These are phyloP conservation scores for Yoshiicerus persimilis DNA, from an alignment of 1,140 invertebrate species.

Conservation along the genomic window DNA sequence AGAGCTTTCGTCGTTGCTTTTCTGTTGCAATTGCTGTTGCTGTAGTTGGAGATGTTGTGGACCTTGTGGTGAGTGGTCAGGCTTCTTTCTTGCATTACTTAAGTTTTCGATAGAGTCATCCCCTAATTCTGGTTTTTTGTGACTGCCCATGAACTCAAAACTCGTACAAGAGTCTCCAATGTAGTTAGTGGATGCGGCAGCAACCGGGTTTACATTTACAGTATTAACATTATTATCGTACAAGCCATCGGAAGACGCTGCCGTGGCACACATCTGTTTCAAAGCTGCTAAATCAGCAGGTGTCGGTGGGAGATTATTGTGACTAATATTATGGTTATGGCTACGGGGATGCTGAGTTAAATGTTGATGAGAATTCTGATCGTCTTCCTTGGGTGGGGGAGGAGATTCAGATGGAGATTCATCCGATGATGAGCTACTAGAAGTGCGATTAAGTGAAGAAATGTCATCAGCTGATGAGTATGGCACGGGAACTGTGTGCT, in stretches of 20 bases:
- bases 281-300: constrained; percentile 36
- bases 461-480: constrained; percentile 78
- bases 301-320: constrained; percentile 34
- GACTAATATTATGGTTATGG: constrained; percentile 1
- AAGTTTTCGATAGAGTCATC: neutral
- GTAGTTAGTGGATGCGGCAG: constrained; percentile 49
- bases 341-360: neutral
- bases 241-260: constrained; percentile 29
- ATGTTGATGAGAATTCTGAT: constrained; percentile 32
- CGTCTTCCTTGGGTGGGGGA: constrained; percentile 60
- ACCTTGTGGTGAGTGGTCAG: neutral
- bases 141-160: constrained; percentile 59
- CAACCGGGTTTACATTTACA: neutral
- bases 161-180: constrained; percentile 65
- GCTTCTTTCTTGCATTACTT: neutral
- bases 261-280: constrained; percentile 34
- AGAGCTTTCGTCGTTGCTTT: constrained; percentile 26
- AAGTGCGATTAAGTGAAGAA: constrained; percentile 73
- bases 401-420: constrained; percentile 64
- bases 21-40: neutral
- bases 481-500: constrained; percentile 36
- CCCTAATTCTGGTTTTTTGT: constrained; percentile 16
- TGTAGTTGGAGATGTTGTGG: neutral
- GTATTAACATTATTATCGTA: constrained; percentile 37
- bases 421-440: constrained; percentile 75